These are phyloP conservation scores for Henricia sp. DNA, from an alignment of 53 echinoderm and acorn worm genomes.

Conservation along the genomic window DNA sequence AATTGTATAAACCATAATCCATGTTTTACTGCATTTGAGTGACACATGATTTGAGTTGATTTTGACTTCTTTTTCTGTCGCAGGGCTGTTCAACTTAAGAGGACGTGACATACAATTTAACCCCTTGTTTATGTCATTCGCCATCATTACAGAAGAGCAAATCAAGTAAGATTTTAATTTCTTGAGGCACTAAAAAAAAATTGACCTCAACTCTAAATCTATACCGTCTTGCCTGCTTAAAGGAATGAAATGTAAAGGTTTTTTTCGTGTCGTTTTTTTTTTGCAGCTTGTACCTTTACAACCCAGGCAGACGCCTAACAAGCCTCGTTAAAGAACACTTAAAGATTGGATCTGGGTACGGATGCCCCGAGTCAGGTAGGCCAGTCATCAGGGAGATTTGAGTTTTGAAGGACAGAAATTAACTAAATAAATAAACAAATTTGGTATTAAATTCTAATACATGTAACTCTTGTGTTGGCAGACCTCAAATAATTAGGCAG, in stretches of 20 bases:
- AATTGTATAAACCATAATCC: too few relatives aligned
- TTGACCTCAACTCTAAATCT: too few relatives aligned
- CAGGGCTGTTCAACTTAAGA: constrained; percentile 88
- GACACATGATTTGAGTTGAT: neutral
- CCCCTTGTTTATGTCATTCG: constrained; percentile 82
- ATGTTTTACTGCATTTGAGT: neutral
- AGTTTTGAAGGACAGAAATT: too few relatives aligned
- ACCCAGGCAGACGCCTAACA: constrained; percentile 28
- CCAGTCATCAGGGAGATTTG: too few relatives aligned
- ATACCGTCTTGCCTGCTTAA: too few relatives aligned
- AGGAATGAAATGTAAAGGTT: too few relatives aligned
- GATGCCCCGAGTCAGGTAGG: constrained; percentile 63
- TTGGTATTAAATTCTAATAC: too few relatives aligned
- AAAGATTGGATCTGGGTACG: constrained; percentile 45
- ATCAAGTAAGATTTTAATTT: constrained; percentile 62
- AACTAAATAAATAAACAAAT: too few relatives aligned
- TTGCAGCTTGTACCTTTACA: constrained; percentile 52
- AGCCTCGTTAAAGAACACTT: constrained; percentile 46
- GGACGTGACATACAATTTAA: constrained; percentile 85
- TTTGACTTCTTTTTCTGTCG: constrained; percentile 7
- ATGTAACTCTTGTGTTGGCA: too few relatives aligned
- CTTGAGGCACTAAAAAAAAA: neutral
- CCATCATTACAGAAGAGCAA: constrained; percentile 70
- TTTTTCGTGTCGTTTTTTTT: constrained; percentile 2
- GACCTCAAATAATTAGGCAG: too few relatives aligned